Evolutionary conservation across 2,888 invertebrate species (phyloP).

Genomic region (Drosophila recens): DNA sequence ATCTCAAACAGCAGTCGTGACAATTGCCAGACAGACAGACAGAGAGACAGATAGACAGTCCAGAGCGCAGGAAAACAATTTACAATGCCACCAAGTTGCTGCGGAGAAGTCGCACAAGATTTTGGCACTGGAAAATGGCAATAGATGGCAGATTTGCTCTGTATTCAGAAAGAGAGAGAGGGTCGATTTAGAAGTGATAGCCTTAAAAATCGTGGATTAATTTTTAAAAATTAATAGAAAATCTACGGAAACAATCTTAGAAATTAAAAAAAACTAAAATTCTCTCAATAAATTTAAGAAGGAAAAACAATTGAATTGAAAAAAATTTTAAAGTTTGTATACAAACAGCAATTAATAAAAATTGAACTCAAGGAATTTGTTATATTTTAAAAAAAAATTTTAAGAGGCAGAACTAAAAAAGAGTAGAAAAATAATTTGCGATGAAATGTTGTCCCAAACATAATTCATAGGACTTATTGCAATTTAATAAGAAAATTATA

Average conservation of each 20-base stretch:
- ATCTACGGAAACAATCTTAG: too few species aligned
- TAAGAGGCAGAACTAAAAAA: too few species aligned
- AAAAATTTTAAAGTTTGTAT: too few species aligned
- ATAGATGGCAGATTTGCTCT: conserved; percentile 32
- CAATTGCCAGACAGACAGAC: conserved; percentile 10
- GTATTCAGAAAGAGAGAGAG: conserved; percentile 21
- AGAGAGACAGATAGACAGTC: conserved; percentile 17
- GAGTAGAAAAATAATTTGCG: too few species aligned
- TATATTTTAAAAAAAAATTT: too few species aligned
- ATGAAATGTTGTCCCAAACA: too few species aligned
- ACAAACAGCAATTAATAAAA: too few species aligned
- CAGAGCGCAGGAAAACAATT: conserved; percentile 72
- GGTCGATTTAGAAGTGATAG: conserved; percentile 29
- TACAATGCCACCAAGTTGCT: conserved; percentile 71
- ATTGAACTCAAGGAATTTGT: too few species aligned
- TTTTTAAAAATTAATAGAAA: neutral
- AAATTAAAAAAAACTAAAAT: too few species aligned
- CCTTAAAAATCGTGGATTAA: neutral
- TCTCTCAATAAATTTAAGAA: too few species aligned
- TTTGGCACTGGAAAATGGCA: conserved; percentile 66
- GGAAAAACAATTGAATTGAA: too few species aligned
- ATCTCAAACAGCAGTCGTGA: conserved; percentile 49
- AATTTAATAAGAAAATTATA: neutral
- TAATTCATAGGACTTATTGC: neutral
- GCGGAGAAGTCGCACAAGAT: conserved; percentile 52